Evolutionary conservation across 1,140 invertebrate species (phyloP), one percentile per base, ranked within the genome.

Genomic region (Calephelis nemesis): DNA sequence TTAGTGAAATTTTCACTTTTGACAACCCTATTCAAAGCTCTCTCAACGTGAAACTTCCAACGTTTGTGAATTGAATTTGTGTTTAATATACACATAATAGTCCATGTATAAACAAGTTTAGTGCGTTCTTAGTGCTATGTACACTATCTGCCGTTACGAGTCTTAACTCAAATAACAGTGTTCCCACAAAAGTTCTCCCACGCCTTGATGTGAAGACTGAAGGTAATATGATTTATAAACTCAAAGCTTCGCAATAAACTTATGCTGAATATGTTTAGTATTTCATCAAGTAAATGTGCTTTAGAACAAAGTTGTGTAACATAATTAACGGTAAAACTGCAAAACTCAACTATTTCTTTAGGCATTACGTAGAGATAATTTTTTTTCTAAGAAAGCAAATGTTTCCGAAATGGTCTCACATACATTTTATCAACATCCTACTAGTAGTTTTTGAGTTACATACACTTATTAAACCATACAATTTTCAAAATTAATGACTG

Each of bases 101-200:
- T 19, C 13, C 50, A 30, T 39, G 19, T 19, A 58, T 58, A 58
- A 58, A 58, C 52, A 58, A 52, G 19, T 58, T 58, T 30, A 30
- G 52, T 58, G 52, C 48, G 52, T 69, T 67, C 60, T 70, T 67
- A 40, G 58, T 52, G 52, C 52, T 60, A 68, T 62, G 68, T 68
- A 67, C 63, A 67, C 65, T 62, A 69, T 73, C 70, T 70, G 62
- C 49, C 54, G 50, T 62, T 71, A 62, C 69, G 54, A 73, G 68
- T 73, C 63, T 70, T 70, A 73, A 73, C 72, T 73, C 68, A 70
- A 71, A 73, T 73, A 73, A 70, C 72, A 68, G 65, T 70, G 63
- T 73, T 70, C 67, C 68, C 68, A 73, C 72, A 73, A 73, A 73
- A 73, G 68, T 73, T 73, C 68, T 65, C 63, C 72, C 63, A 67